Evolutionary conservation across 2,797 vertebrate genomes (phyloP).

Genomic region (Gila robusta): DNA sequence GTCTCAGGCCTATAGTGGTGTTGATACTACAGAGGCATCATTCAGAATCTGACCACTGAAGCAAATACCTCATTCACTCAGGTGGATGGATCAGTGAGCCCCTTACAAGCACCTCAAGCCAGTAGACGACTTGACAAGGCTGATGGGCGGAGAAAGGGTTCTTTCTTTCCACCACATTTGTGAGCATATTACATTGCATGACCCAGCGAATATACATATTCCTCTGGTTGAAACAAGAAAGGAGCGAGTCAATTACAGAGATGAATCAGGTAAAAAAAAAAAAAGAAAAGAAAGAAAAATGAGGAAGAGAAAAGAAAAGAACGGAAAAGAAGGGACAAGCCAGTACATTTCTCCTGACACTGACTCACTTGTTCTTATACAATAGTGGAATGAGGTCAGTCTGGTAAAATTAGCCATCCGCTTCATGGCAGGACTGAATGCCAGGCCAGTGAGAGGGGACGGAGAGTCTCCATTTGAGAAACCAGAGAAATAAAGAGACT

Average conservation of each 20-base stretch:
- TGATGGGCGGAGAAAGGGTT: constrained; percentile 78
- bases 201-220: constrained; percentile 74
- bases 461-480: constrained; percentile 54
- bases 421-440: constrained; percentile 65
- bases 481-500: constrained; percentile 34
- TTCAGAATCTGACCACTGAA: constrained; percentile 73
- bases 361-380: constrained; percentile 73
- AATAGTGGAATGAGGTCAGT: constrained; percentile 67
- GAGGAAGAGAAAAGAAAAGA: constrained; percentile 51
- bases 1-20: constrained; percentile 47
- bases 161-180: constrained; percentile 76
- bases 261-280: constrained; percentile 66
- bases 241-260: constrained; percentile 58
- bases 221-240: constrained; percentile 62
- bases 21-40: constrained; percentile 65
- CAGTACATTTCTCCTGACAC: constrained; percentile 70
- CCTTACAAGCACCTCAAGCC: constrained; percentile 77
- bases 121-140: constrained; percentile 71
- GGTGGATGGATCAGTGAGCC: constrained; percentile 81
- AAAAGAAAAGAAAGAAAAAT: constrained; percentile 59
- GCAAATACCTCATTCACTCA: constrained; percentile 82
- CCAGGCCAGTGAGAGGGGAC: constrained; percentile 62
- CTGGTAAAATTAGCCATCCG: constrained; percentile 68
- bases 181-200: constrained; percentile 78
- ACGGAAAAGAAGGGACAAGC: constrained; percentile 54